Conservation (phyloP, 2,113 vertebrate genomes). For the Ctenodactylus gundi region DNA sequence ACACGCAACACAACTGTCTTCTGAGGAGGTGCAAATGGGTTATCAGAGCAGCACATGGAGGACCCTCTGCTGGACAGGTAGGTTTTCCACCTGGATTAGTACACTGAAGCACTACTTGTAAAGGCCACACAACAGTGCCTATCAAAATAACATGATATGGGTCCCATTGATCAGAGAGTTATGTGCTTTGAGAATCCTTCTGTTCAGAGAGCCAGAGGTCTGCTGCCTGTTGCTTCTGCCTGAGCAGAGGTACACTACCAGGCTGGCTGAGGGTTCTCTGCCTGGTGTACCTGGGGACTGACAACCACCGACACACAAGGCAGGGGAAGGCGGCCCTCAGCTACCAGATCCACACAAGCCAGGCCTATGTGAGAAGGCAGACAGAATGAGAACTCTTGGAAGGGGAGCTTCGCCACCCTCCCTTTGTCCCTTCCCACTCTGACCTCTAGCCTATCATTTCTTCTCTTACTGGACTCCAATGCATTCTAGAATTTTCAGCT, state of each 20-base stretch:
- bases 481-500: background rate
- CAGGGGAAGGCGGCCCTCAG: background rate
- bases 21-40: background rate
- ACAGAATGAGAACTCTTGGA: background rate
- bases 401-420: background rate
- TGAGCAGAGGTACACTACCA: background rate
- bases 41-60: background rate
- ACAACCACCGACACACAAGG: background rate
- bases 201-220: background rate
- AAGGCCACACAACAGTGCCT: background rate
- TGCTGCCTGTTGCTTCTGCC: background rate
- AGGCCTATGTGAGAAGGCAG: background rate
- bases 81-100: background rate
- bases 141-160: background rate
- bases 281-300: background rate
- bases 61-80: background rate
- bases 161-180: background rate
- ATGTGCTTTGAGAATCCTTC: background rate
- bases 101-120: background rate
- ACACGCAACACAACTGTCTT: background rate
- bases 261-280: background rate
- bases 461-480: background rate
- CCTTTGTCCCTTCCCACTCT: background rate
- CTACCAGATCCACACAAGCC: background rate
- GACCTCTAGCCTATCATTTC: background rate